These are phyloP conservation scores for Physella acuta DNA, from an alignment of 1,140 invertebrate species.

Conservation along the genomic window DNA sequence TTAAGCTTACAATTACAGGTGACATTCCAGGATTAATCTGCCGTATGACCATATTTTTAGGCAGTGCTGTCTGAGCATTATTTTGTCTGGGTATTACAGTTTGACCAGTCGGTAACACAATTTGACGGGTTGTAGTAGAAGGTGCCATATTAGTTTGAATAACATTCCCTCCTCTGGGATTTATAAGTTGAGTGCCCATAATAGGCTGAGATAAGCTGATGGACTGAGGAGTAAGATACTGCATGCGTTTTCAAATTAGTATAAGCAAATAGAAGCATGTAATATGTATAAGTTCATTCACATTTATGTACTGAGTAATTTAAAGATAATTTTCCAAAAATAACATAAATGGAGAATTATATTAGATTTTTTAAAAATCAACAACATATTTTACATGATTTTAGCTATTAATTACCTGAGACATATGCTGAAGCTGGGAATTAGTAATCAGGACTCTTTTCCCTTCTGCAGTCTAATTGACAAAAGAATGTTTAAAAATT, in stretches of 20 bases:
- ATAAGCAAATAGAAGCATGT: too few species aligned
- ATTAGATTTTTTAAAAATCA: too few species aligned
- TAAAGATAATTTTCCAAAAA: too few species aligned
- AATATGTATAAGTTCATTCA: too few species aligned
- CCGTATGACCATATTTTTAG: constrained; percentile 17
- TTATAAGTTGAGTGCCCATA: constrained; percentile 20
- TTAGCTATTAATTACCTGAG: too few species aligned
- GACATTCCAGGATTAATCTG: constrained; percentile 5
- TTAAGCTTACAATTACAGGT: constrained; percentile 22
- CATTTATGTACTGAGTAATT: too few species aligned
- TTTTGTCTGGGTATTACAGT: constrained; percentile 14
- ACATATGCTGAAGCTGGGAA: constrained; percentile 20
- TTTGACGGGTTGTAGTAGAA: constrained; percentile 1
- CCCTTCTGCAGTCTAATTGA: constrained; percentile 21
- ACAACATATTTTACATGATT: too few species aligned
- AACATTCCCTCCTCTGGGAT: constrained; percentile 12
- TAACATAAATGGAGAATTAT: too few species aligned
- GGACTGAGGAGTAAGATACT: constrained; percentile 1
- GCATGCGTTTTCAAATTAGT: neutral
- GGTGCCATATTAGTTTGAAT: constrained; percentile 8
- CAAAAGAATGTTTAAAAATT: neutral
- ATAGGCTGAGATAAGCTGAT: constrained; percentile 20
- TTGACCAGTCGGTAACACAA: constrained; percentile 13
- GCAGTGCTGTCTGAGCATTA: neutral
- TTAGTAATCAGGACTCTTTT: constrained; percentile 21